Evolutionary conservation across 2,888 invertebrate species (phyloP), one percentile per base, ranked within the genome.

Genomic region (Orchestes rusci): DNA sequence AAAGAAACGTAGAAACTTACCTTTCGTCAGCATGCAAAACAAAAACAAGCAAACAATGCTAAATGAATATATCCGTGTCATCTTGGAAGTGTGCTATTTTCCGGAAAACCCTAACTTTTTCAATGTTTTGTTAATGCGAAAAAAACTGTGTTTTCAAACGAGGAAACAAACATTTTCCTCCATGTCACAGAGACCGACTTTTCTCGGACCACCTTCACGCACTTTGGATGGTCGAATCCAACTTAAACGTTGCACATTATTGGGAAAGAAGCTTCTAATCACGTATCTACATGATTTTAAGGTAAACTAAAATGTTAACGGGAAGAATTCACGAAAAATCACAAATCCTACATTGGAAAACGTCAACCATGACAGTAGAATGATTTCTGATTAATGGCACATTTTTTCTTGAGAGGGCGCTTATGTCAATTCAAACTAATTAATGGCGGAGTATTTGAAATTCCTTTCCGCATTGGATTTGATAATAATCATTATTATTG

Each of bases 321-420:
- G 39, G 27, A 38, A 38, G 39, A 46, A 33, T 38, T 35, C 32
- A 45, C 45, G 36, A 56, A 51, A 43, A 46, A 40, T 46, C 42
- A 39, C 31, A 45, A 51, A 40, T 56, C 43, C 38, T 48, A 43
- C 52, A 55, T 53, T 52, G 49, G 53, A 58, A 58, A 59, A 55
- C 56, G 55, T 55, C 59, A 56, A 56, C 59, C 59, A 59, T 59
- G 58, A 56, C 57, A 56, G 53, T 58, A 54, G 33, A 56, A 50
- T 52, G 12, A 23, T 15, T 13, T 29, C 33, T 37, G 17, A 16
- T 36, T 35, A 46, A 30, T 35, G n/a, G 20, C 13, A 29, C 27
- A 35, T 46, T 46, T 46, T 49, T 45, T 28, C 45, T 34, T 40
- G 10, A 42, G 45, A 42, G 45, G 49, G 39, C 45, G 49, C 49